Evolutionary conservation across 2,113 vertebrate genomes (phyloP).

Genomic region (Trematocara marginatum): DNA sequence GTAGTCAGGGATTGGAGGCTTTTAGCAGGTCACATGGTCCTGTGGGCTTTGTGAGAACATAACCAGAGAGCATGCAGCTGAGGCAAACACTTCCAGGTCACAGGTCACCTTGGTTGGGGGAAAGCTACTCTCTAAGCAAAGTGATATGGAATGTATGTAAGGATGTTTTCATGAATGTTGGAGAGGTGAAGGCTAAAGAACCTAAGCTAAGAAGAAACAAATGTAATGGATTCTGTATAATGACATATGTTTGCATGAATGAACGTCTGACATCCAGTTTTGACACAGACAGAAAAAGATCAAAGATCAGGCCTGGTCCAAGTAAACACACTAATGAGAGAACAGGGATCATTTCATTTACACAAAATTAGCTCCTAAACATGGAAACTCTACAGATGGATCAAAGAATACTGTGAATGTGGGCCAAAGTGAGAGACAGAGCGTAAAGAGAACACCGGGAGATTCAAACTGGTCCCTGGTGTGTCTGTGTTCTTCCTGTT

Average conservation of each 20-base stretch:
- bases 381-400: neutral
- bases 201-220: neutral
- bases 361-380: neutral
- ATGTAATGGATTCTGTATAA: neutral
- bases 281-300: neutral
- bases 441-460: neutral
- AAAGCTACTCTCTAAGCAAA: neutral
- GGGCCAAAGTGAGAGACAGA: constrained; percentile 20
- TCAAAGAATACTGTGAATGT: constrained; percentile 21
- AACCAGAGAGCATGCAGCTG: neutral
- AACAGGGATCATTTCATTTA: neutral
- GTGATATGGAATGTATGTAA: neutral
- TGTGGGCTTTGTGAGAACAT: neutral
- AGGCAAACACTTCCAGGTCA: neutral
- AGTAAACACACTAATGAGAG: neutral
- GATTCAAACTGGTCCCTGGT: neutral
- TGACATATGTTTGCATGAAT: neutral
- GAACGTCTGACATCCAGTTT: neutral
- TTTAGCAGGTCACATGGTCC: neutral
- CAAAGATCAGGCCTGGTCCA: neutral
- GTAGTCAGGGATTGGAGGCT: neutral
- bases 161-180: neutral
- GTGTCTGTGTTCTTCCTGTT: constrained; percentile 9
- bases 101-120: neutral
- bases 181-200: neutral